Conservation (phyloP, 1,140 invertebrate species). For the Coelopa frigida region DNA sequence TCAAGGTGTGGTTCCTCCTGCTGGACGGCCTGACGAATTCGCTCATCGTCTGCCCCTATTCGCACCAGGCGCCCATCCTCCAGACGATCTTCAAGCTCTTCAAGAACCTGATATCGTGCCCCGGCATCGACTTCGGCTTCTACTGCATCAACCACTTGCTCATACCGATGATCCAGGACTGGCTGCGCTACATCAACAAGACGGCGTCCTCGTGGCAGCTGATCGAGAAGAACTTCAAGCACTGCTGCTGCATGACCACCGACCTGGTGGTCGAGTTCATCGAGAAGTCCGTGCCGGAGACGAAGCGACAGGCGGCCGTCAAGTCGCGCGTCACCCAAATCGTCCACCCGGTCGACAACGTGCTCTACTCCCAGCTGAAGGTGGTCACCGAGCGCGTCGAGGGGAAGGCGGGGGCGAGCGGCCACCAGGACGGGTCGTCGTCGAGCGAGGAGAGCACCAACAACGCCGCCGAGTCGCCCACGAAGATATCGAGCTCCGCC, state of each 20-base stretch:
- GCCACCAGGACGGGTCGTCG: constrained; percentile 28
- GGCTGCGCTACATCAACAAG: constrained; percentile 69
- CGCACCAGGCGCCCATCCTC: constrained; percentile 77
- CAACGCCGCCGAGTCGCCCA: constrained; percentile 34
- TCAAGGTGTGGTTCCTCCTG: constrained; percentile 85
- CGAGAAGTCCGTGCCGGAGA: constrained; percentile 39
- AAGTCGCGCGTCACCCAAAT: constrained; percentile 39
- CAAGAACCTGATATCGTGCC: constrained; percentile 64
- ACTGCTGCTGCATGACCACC: constrained; percentile 83
- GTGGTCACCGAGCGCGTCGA: constrained; percentile 33
- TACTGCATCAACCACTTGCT: constrained; percentile 86
- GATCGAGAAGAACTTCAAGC: constrained; percentile 81
- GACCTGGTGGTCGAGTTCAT: constrained; percentile 82
- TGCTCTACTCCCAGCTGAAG: constrained; percentile 38
- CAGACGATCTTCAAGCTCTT: constrained; percentile 81
- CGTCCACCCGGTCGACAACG: constrained; percentile 36
- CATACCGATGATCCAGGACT: constrained; percentile 82
- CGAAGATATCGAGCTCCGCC: constrained; percentile 48
- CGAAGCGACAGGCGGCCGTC: constrained; percentile 18
- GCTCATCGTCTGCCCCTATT: constrained; percentile 69
- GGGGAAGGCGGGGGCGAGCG: constrained; percentile 6
- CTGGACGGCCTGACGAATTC: constrained; percentile 83
- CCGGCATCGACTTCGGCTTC: constrained; percentile 76
- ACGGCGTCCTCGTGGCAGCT: constrained; percentile 62
- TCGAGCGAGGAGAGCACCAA: constrained; percentile 36